phyloP scores from a whole-genome alignment of 2,797 vertebrate species.

The Enteromius unitaeniatus region DNA sequence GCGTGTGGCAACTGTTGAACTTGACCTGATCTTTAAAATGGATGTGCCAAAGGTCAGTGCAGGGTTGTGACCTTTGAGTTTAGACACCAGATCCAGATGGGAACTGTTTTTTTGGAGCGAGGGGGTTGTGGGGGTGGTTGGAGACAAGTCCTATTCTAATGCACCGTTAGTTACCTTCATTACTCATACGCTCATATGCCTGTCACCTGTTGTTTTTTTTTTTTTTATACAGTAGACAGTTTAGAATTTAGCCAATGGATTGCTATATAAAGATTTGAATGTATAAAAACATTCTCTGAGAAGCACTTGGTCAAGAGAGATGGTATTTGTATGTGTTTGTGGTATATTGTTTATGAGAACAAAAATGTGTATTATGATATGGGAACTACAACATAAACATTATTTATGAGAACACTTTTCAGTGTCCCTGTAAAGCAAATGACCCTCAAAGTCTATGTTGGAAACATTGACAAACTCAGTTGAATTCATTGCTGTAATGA shows the following conservation, averaged over 20 bases:
- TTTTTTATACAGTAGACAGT: background rate
- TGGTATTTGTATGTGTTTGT: slow-evolving; percentile 11
- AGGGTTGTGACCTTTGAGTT: slow-evolving; percentile 49
- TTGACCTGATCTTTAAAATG: slow-evolving; percentile 56
- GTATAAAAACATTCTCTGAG: background rate
- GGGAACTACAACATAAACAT: background rate
- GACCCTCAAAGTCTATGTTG: background rate
- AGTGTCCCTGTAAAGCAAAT: background rate
- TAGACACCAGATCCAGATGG: slow-evolving; percentile 34
- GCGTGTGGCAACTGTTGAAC: slow-evolving; percentile 60
- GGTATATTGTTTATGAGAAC: no score
- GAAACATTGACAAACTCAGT: background rate
- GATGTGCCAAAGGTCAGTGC: slow-evolving; percentile 50
- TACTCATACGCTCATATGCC: background rate
- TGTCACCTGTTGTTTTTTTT: background rate
- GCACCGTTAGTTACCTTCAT: background rate
- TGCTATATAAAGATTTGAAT: background rate
- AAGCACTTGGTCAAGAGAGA: background rate
- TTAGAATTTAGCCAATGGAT: background rate
- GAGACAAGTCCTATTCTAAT: background rate
- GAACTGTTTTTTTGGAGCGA: background rate
- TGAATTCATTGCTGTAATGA: background rate
- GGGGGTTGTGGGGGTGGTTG: background rate
- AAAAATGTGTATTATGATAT: background rate
- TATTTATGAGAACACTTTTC: background rate